phyloP scores from a whole-genome alignment of 1,140 invertebrate genomes.

The Chironomus striatipennis region DNA sequence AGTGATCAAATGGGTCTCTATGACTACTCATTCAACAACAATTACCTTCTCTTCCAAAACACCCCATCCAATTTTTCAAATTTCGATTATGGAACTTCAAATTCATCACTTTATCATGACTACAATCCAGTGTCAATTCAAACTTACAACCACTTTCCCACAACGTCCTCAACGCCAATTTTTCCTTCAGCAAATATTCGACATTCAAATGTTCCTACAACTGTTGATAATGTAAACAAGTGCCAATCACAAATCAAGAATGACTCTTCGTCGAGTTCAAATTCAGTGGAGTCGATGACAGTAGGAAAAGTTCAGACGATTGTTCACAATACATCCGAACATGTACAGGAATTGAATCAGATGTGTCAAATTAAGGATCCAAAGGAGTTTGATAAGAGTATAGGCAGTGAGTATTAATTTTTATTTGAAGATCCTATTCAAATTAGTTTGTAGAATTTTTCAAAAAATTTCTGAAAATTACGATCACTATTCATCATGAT shows the following conservation, averaged over 20 bases:
- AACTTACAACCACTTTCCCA: not conserved
- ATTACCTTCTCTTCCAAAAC: slow-evolving; percentile 1
- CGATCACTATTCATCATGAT: no score
- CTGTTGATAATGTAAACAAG: not conserved
- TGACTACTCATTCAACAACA: slow-evolving; percentile 16
- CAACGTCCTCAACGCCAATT: not conserved
- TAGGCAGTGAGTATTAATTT: not conserved
- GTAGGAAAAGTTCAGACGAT: not conserved
- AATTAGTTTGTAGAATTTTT: no score
- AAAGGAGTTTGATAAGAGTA: slow-evolving; percentile 17
- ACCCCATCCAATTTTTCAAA: not conserved
- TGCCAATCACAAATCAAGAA: not conserved
- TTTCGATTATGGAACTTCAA: not conserved
- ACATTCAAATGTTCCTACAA: not conserved
- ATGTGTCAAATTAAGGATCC: slow-evolving; percentile 22
- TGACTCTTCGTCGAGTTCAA: not conserved
- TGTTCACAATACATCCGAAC: slow-evolving; percentile 22
- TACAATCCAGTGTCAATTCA: not conserved
- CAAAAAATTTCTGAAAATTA: no score
- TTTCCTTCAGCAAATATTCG: not conserved
- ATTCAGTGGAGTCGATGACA: not conserved
- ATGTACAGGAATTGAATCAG: slow-evolving; percentile 16
- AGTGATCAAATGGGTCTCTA: slow-evolving; percentile 12
- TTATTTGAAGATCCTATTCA: no score
- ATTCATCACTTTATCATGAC: slow-evolving; percentile 18